Base-by-base conservation (phyloP, 2,888 invertebrate genomes). In the Gymnocheta viridis region DNA sequence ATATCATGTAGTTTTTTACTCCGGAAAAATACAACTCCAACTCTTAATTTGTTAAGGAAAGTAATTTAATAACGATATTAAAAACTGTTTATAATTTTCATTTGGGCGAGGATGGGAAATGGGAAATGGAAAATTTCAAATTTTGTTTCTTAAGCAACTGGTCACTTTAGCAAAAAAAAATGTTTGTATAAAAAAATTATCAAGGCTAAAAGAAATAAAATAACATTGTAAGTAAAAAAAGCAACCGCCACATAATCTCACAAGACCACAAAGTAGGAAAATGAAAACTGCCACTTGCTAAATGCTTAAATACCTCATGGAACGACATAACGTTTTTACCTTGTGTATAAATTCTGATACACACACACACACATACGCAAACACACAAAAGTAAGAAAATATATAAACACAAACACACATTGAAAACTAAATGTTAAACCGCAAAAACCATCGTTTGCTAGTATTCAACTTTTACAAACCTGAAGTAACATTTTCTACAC, bases 281-380 rank as follows among this genome's bases (percentile, higher is more conserved):
- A 79, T 70, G 56, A 70, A 76, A 76, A 83, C 76, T 60, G 83
- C 80, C 83, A 83, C 83, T 84, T 80, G 76, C 80, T 80, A 72
- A 80, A 80, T 84, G 72, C 54, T 84, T 17, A 24, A 80, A 80
- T 80, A 60, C 70, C 76, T 67, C 49, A 64, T 27, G 51, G 38
- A 73, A 69, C 17, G 29, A 47, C 67, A 72, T 54, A 29, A 38
- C 24, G 24, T 17, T 47, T 24, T 7, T 51, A 22, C 12, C n/a
- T 17, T 9, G 32, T 4, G 27, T 41, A 10, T 27, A n/a, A n/a
- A 62, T 41, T 4, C 41, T 10, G 9, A n/a, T 12, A 4, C 4
- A 32, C 4, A 56, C 14, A 29, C 10, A 56, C 10, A 2, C 64
- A 47, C 0, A 41, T 19, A 62, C 10, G 17, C 14, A 12, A 14